phyloP scores from a whole-genome alignment of 2,113 vertebrate genomes.

The Smithornis capensis region DNA sequence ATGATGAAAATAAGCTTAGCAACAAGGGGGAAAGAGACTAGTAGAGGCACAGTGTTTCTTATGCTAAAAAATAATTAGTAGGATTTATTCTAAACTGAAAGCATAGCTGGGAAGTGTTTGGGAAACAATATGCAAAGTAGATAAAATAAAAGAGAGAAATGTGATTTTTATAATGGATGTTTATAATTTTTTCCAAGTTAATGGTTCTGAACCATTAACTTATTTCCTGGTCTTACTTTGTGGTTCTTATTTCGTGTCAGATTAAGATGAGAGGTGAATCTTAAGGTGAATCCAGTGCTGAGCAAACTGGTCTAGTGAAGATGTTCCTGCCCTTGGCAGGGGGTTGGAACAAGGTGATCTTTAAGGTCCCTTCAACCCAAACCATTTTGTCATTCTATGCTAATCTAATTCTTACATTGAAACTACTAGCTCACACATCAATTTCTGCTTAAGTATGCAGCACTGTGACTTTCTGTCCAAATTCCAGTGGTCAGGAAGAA shows the following conservation, averaged over 20 bases:
- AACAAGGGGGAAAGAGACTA: not conserved
- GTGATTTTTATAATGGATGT: not conserved
- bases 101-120: not conserved
- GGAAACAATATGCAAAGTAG: not conserved
- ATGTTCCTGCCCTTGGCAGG: not conserved
- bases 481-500: not conserved
- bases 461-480: not conserved
- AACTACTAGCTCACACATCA: not conserved
- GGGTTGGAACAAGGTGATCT: not conserved
- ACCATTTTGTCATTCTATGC: not conserved
- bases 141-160: not conserved
- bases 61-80: not conserved
- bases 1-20: not conserved
- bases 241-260: not conserved
- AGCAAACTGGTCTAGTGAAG: not conserved
- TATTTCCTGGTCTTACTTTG: no score
- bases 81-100: not conserved
- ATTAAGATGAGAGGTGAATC: not conserved
- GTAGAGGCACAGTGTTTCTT: not conserved
- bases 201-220: not conserved
- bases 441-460: not conserved
- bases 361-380: not conserved
- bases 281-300: not conserved
- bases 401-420: not conserved
- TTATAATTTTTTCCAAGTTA: not conserved